Percentiles rank a stretch among this genome's conserved stretches.
Evolutionary conservation across 1,140 invertebrate genomes (phyloP).

Genomic region (Sinella curviseta): DNA sequence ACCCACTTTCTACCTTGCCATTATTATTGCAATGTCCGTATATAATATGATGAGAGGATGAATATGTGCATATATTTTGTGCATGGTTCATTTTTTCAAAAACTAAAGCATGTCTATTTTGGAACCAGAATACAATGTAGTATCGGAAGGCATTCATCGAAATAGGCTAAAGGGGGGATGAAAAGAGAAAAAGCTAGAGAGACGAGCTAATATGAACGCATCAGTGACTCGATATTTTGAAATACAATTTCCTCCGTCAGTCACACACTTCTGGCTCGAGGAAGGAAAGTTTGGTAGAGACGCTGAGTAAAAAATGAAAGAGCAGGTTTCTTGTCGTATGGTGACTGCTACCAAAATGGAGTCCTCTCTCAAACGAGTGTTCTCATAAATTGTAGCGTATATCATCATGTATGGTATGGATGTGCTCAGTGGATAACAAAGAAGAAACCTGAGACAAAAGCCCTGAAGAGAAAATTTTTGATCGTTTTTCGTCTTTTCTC

Average conservation of each 20-base stretch:
- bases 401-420: no score
- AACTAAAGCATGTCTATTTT: no score
- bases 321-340: background rate
- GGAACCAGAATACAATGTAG: background rate
- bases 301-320: background rate
- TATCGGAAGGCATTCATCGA: no score
- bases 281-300: background rate
- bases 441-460: background rate
- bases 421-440: background rate
- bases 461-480: background rate
- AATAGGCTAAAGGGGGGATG: no score
- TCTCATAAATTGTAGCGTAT: no score
- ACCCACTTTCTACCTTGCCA: background rate
- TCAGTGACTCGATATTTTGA: conserved; percentile 46
- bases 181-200: no score
- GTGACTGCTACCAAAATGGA: no score
- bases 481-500: background rate
- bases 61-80: no score
- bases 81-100: no score
- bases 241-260: conserved; percentile 47
- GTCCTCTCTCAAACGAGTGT: no score
- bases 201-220: conserved; percentile 34
- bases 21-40: background rate
- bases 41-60: background rate
- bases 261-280: conserved; percentile 31